phyloP scores from a whole-genome alignment of 2,888 invertebrate genomes.

The Dyspetes luteomarginatus region DNA sequence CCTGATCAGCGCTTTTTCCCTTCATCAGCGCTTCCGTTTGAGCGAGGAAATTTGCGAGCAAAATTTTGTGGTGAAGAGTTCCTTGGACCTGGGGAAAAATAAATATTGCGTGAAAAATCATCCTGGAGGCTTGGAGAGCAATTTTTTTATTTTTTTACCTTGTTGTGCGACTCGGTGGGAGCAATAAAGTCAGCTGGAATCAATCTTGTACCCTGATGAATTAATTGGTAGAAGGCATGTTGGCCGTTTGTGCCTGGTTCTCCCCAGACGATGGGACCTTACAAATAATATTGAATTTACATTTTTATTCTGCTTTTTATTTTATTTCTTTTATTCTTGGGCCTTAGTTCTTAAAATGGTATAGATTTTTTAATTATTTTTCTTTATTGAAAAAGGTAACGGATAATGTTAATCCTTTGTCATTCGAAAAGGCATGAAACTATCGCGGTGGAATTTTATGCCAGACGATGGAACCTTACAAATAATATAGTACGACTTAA shows the following conservation, averaged over 20 bases:
- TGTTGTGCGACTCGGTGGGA: constrained; percentile 95
- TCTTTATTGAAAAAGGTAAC: no score
- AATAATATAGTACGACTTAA: no score
- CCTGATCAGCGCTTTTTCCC: constrained; percentile 88
- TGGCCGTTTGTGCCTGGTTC: constrained; percentile 99
- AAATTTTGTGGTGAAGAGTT: constrained; percentile 95
- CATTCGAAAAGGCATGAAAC: no score
- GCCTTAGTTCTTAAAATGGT: no score
- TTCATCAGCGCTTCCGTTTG: constrained; percentile 99
- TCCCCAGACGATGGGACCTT: constrained; percentile 89
- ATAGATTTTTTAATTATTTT: no score
- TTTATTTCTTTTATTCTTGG: no score
- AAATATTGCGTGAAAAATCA: no score
- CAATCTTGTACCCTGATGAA: constrained; percentile 96
- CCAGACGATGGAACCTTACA: no score
- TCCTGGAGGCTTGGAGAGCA: neutral
- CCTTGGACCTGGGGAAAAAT: constrained; percentile 85
- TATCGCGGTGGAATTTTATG: no score
- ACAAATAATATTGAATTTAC: constrained; percentile 23
- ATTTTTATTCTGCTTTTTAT: neutral
- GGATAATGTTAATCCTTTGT: no score
- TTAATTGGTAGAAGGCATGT: constrained; percentile 99
- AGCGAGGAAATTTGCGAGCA: constrained; percentile 98
- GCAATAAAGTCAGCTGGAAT: constrained; percentile 99
- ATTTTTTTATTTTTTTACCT: constrained; percentile 69